These are phyloP conservation scores for Anthoptus insignis DNA, from an alignment of 2,888 invertebrate genomes.

Conservation along the genomic window DNA sequence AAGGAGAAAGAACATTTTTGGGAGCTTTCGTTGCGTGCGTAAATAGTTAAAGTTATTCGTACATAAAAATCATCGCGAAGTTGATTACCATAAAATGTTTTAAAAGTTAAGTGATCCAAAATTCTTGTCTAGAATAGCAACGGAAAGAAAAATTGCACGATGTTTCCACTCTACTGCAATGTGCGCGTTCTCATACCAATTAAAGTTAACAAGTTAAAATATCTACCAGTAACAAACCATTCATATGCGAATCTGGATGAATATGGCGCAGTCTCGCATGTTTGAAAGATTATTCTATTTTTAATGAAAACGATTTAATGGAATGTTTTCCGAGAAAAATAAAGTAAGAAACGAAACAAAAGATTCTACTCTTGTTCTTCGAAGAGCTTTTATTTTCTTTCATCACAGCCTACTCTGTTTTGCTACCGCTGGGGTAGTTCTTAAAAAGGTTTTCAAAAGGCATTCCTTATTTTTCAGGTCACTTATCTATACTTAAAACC, in stretches of 20 bases:
- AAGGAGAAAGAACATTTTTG: no score
- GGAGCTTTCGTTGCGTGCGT: no score
- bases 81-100: no score
- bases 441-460: slow-evolving; percentile 22
- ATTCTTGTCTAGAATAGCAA: not conserved
- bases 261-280: not conserved
- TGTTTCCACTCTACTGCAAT: not conserved
- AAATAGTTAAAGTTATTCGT: no score
- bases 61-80: not conserved
- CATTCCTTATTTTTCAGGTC: slow-evolving; percentile 20
- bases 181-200: slow-evolving; percentile 29
- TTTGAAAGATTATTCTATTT: slow-evolving; percentile 11
- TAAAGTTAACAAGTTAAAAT: slow-evolving; percentile 34
- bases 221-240: slow-evolving; percentile 12
- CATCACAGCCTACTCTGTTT: slow-evolving; percentile 5
- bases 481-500: slow-evolving; percentile 17
- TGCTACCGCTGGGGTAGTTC: slow-evolving; percentile 12
- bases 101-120: no score
- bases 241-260: not conserved
- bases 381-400: slow-evolving; percentile 23
- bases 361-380: slow-evolving; percentile 14
- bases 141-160: not conserved
- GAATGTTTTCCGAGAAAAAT: slow-evolving; percentile 20
- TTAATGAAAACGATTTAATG: slow-evolving; percentile 18
- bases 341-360: slow-evolving; percentile 24